phyloP scores from a whole-genome alignment of 2,888 invertebrate species.

The Falcaria lacertinaria region DNA sequence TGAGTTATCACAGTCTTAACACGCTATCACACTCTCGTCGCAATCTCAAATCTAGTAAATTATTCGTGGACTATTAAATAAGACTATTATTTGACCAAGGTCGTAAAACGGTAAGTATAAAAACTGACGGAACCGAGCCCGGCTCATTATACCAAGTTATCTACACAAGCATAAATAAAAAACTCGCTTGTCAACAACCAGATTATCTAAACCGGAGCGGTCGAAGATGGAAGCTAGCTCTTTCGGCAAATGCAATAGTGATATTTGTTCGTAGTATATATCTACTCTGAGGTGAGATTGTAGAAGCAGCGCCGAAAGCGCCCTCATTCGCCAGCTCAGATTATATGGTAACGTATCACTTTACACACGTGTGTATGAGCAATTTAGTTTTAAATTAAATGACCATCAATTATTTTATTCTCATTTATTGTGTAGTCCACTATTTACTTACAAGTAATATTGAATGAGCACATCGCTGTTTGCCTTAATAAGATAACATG shows the following conservation, averaged over 20 bases:
- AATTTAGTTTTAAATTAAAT: background rate
- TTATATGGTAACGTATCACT: background rate
- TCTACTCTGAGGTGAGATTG: no score
- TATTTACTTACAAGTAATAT: no score
- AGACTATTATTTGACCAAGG: no score
- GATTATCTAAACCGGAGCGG: background rate
- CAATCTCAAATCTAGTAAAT: no score
- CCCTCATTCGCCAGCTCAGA: background rate
- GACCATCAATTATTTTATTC: background rate
- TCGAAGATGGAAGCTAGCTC: background rate
- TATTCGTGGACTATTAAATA: no score
- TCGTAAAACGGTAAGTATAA: no score
- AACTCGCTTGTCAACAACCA: background rate
- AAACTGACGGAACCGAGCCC: background rate
- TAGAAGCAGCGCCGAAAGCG: background rate
- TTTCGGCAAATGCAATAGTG: background rate
- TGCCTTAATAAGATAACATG: no score
- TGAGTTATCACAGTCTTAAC: no score
- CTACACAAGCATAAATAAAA: background rate
- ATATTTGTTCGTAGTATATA: no score
- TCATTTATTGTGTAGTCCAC: no score
- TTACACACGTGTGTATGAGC: background rate
- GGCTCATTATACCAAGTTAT: background rate
- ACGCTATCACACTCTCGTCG: no score
- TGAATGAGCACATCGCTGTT: no score